phyloP scores from a whole-genome alignment of 2,113 vertebrate genomes.

The Odobenus rosmarus region DNA sequence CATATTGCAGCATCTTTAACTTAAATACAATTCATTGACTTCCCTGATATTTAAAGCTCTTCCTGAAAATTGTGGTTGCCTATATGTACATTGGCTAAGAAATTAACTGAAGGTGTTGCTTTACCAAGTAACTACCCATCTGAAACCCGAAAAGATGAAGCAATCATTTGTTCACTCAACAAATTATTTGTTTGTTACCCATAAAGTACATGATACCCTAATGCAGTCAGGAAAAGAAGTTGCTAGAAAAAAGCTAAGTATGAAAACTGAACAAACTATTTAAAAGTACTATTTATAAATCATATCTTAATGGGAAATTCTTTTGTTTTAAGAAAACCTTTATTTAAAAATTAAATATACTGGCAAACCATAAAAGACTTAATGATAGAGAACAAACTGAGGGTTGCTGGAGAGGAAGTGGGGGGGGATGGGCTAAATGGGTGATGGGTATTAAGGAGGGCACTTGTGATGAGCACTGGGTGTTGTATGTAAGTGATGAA shows the following conservation, averaged over 20 bases:
- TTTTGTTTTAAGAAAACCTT: conserved; percentile 5
- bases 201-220: not conserved
- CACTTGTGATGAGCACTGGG: not conserved
- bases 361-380: not conserved
- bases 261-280: conserved; percentile 9
- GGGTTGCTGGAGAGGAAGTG: not conserved
- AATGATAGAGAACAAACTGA: not conserved
- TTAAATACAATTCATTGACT: not conserved
- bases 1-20: not conserved
- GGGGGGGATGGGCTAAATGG: not conserved
- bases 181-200: not conserved
- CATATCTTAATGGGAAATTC: not conserved
- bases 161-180: not conserved
- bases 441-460: not conserved
- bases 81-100: not conserved
- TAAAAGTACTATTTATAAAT: conserved; percentile 8
- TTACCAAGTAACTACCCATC: not conserved
- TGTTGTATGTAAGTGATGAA: not conserved
- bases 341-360: not conserved
- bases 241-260: conserved; percentile 1
- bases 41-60: not conserved
- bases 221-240: not conserved
- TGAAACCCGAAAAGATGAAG: not conserved
- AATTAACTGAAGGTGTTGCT: not conserved
- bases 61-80: not conserved